These are phyloP conservation scores for Acrobasis consociella DNA, from an alignment of 2,888 invertebrate species.

Conservation along the genomic window DNA sequence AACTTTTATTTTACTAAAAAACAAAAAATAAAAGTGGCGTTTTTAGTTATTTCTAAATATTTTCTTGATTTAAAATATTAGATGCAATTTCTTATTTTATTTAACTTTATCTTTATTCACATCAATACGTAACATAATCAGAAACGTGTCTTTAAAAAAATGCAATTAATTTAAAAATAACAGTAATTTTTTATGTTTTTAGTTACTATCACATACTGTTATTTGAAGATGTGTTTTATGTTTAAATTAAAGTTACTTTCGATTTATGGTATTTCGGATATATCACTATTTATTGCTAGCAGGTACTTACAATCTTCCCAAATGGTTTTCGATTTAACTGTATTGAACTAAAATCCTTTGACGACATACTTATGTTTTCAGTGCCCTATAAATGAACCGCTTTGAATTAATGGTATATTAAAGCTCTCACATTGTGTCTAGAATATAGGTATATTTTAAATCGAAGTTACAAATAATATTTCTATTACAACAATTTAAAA, in stretches of 20 bases:
- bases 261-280: background rate
- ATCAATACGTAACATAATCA: too few species aligned
- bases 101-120: too few species aligned
- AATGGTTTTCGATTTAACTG: background rate
- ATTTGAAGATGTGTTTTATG: background rate
- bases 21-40: too few species aligned
- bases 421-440: too few species aligned
- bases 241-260: background rate
- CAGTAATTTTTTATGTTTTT: background rate
- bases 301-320: background rate
- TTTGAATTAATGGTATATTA: background rate
- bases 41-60: too few species aligned
- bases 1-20: too few species aligned
- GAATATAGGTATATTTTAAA: too few species aligned
- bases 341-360: background rate
- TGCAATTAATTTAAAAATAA: background rate
- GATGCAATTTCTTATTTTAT: too few species aligned
- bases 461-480: too few species aligned
- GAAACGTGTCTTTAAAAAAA: too few species aligned
- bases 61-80: too few species aligned
- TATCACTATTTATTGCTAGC: background rate
- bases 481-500: too few species aligned
- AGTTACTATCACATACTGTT: background rate
- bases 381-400: background rate
- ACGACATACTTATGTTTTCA: background rate